Conservation (phyloP, 2,888 invertebrate genomes). For the Platynereis dumerilii region DNA sequence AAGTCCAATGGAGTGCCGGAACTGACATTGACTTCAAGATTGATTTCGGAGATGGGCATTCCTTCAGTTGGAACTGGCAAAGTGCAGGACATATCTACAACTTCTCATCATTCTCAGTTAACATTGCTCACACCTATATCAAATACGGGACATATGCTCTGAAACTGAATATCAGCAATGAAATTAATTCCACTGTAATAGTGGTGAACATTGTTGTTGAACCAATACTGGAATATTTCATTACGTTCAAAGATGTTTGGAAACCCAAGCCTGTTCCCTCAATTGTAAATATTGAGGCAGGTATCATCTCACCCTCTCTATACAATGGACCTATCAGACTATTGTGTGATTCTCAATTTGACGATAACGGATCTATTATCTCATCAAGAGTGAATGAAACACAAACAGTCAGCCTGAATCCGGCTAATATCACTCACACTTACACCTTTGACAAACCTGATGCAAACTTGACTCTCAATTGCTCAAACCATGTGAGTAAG, state of each 20-base stretch:
- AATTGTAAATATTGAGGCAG: neutral
- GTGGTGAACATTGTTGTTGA: neutral
- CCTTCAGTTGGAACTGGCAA: neutral
- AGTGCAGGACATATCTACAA: neutral
- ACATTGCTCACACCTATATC: neutral
- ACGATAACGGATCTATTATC: neutral
- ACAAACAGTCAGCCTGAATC: neutral
- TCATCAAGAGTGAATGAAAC: neutral
- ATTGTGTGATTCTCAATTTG: neutral
- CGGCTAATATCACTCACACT: neutral
- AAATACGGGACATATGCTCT: neutral
- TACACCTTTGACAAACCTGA: constrained; percentile 1
- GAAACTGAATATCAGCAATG: neutral
- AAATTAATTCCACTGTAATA: neutral
- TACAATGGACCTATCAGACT: neutral
- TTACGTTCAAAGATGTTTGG: neutral
- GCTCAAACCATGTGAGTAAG: neutral
- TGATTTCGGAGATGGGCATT: neutral
- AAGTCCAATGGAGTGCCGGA: neutral
- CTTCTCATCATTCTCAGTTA: neutral
- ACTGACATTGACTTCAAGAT: neutral
- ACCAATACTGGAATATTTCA: neutral
- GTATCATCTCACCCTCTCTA: neutral
- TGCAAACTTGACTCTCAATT: neutral
- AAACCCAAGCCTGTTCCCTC: neutral